These are phyloP conservation scores for Nothocercus nigrocapillus DNA, from an alignment of 2,113 vertebrate genomes.

Conservation along the genomic window DNA sequence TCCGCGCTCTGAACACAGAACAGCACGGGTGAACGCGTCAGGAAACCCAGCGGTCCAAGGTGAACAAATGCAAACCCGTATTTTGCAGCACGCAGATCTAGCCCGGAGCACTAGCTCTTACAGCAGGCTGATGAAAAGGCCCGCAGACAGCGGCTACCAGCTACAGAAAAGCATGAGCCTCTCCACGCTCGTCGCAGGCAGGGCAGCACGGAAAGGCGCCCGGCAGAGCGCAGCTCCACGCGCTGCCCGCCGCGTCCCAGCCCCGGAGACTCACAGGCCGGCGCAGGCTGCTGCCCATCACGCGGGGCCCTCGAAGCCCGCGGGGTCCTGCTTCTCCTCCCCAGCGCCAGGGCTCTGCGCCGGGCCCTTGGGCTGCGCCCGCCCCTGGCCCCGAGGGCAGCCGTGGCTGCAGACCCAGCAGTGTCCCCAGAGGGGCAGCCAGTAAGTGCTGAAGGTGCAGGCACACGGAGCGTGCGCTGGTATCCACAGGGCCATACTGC, in stretches of 20 bases:
- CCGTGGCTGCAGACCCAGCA: background rate
- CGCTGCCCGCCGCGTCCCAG: background rate
- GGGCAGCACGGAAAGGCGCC: background rate
- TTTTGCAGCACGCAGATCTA: background rate
- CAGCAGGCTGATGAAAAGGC: background rate
- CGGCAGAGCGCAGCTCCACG: background rate
- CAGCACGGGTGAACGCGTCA: background rate
- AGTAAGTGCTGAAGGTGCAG: background rate
- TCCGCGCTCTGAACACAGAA: background rate
- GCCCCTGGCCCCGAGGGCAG: background rate
- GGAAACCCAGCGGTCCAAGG: background rate
- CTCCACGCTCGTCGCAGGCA: background rate
- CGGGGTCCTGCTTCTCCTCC: background rate
- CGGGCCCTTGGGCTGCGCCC: too few relatives aligned
- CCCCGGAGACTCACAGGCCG: background rate
- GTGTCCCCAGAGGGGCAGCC: background rate
- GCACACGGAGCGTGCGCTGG: fast-evolving
- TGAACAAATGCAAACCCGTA: background rate
- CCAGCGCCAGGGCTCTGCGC: fast-evolving
- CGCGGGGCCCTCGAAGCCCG: background rate
- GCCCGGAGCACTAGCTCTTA: background rate
- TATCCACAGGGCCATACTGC: background rate
- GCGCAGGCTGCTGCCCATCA: background rate
- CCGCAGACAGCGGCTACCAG: background rate
- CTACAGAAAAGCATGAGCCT: background rate